A percentile compares a stretch with the other conserved stretches of the same genome.
These are phyloP conservation scores for Periophthalmus magnuspinnatus DNA, from an alignment of 2,797 vertebrate genomes.

Conservation along the genomic window DNA sequence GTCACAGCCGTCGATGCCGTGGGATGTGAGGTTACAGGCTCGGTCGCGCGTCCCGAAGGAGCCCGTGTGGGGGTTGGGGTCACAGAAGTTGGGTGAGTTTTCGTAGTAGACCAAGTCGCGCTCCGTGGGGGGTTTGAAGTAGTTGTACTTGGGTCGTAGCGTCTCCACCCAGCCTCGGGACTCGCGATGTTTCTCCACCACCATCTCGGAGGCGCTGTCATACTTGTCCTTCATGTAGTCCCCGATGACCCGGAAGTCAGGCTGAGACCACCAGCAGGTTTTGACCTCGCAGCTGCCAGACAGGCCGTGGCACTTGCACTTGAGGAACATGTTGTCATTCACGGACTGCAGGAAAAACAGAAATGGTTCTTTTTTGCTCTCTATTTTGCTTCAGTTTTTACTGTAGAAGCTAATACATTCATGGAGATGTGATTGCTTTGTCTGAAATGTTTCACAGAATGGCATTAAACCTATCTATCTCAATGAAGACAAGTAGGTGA, in stretches of 20 bases:
- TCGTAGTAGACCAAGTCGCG: constrained; percentile 96
- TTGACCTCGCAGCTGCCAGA: constrained; percentile 98
- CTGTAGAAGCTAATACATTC: too few species aligned
- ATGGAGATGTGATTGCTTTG: too few species aligned
- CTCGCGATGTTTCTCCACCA: constrained; percentile 95
- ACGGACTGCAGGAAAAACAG: constrained; percentile 83
- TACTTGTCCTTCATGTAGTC: constrained; percentile 99
- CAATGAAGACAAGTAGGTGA: too few species aligned
- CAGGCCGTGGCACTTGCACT: constrained; percentile 97
- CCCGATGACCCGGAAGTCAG: constrained; percentile 91
- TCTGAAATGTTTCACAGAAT: too few species aligned
- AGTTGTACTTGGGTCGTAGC: constrained; percentile 90
- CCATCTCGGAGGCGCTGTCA: constrained; percentile 97
- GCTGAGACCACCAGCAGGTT: constrained; percentile 99
- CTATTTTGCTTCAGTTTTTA: too few species aligned
- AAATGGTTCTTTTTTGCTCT: background rate
- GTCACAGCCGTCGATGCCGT: constrained; percentile 96
- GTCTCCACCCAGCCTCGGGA: constrained; percentile 98
- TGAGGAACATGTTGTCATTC: constrained; percentile 93
- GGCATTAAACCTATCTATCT: too few species aligned
- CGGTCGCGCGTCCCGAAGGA: constrained; percentile 95
- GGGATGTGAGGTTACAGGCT: constrained; percentile 92
- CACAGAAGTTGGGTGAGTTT: constrained; percentile 95
- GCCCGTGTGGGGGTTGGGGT: constrained; percentile 92
- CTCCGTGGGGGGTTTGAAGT: constrained; percentile 96